These are phyloP conservation scores for Pseudomyrmex dendroicus DNA, from an alignment of 1,140 invertebrate genomes.

Conservation along the genomic window DNA sequence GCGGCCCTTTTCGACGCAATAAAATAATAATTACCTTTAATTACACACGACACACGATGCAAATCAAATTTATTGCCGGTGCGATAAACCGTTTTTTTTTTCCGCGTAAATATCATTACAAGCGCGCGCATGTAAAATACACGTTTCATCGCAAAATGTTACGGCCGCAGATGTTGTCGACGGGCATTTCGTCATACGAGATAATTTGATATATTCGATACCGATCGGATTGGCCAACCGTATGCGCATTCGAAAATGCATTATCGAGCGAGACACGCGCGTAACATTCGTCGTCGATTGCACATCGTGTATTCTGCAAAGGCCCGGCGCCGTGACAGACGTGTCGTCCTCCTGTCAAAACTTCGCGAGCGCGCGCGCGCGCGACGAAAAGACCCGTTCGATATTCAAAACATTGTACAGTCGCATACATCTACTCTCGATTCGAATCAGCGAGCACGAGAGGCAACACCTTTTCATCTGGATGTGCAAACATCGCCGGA, in stretches of 20 bases:
- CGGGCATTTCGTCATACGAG: constrained; percentile 48
- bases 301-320: constrained; percentile 56
- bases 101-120: constrained; percentile 21
- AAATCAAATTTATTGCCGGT: constrained; percentile 66
- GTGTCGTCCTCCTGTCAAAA: constrained; percentile 33
- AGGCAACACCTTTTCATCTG: constrained; percentile 42
- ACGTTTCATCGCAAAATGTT: constrained; percentile 50
- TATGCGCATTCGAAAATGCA: constrained; percentile 63
- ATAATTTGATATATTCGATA: constrained; percentile 66
- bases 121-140: constrained; percentile 52
- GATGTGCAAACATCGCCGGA: constrained; percentile 16
- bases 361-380: not conserved
- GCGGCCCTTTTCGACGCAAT: constrained; percentile 50
- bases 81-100: constrained; percentile 39
- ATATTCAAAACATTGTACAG: constrained; percentile 50
- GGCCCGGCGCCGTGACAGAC: constrained; percentile 6
- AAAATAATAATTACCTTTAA: constrained; percentile 70
- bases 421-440: constrained; percentile 22
- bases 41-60: constrained; percentile 16
- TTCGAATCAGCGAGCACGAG: constrained; percentile 26
- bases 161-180: constrained; percentile 66
- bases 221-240: constrained; percentile 39
- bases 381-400: constrained; percentile 19
- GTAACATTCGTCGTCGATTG: not conserved
- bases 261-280: constrained; percentile 48